Base-by-base conservation (phyloP, 2,113 vertebrate genomes). In the Sturnira hondurensis region DNA sequence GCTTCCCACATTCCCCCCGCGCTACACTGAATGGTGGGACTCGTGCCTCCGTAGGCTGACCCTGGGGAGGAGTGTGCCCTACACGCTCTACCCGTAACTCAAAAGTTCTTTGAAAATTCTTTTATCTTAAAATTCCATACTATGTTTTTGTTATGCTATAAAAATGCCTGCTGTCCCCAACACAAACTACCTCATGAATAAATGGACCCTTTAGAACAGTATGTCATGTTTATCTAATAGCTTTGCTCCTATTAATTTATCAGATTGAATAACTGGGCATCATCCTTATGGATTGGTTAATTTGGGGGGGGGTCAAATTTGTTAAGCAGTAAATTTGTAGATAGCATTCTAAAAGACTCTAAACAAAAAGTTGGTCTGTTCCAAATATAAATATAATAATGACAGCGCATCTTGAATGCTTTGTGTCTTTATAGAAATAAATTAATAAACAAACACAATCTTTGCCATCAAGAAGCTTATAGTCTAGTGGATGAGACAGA, bases 391-490 rank as follows among this genome's bases (percentile, higher is more conserved):
- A 65, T 54, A 28, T 50, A 13, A 58, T 45, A 92, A 70, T 33
- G 41, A 36, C 2, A 36, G 56, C 67, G 89, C 84, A 85, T 56
- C 14, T 70, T 24, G 47, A 89, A 74, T 63, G 36, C 20, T 84
- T 70, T 68, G 50, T 63, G 56, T 45, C 73, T 54, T 81, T 58
- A 58, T 22, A 58, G 22, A 58, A 58, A 65, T 31, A 81, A 85
- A 89, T 56, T 91, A 65, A 24, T 74, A 50, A 85, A 86, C 26
- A 47, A 77, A 17, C 26, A n/a, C 38, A 80, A 74, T 54, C 45
- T 97, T 89, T 89, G 20, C 24, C 74, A 83, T 83, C 8, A 70
- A 82, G 82, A 94, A 87, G 19, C 50, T 73, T 90, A 73, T 43
- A 85, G 26, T 86, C 50, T 77, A 78, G 54, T 65, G 68, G 58